Base-by-base conservation (phyloP, 2,888 invertebrate genomes). In the Drosophila dives region DNA sequence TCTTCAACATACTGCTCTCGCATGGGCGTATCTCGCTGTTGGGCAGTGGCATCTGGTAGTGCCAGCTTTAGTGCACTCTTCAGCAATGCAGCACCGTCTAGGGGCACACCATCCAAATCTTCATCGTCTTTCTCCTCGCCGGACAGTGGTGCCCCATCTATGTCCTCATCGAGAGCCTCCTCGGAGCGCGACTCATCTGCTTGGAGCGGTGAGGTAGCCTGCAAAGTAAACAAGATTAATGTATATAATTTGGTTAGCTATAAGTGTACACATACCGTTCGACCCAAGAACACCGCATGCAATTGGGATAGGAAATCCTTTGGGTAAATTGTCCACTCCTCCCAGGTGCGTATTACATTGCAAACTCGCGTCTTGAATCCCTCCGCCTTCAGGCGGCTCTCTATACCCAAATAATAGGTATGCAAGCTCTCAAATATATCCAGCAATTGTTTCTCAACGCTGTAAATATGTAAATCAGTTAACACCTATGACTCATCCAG, bases 301-400 rank as follows among this genome's bases (percentile, higher is more conserved):
- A 99, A 93, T 91, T 95, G 96, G 74, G 96, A 95, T 73, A 99
- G 94, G 93, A 97, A 97, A 80, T 99, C 98, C 67, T 97, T 96
- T 0, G 99, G 97, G 94, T 99, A 99, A 72, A 99, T 96, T 20
- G 97, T 96, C 96, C 98, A 98, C 92, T 99, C 99, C 92, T 99
- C 99, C 99, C 99, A 99, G 2, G 99, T 98, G 90, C 97, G 96
- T 92, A 99, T 95, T 84, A 98, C 97, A 89, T 97, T 95, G 92
- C 98, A 95, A 38, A 99, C 97, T 53, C 99, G 94, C 67, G 96
- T 95, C 91, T 98, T 98, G 93, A 99, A 98, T 40, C 98, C 98
- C 93, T 99, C 99, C n/a, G 98, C 98, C 94, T 98, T 98, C 63
- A 99, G 93, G 62, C 97, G 94, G 77, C 97, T 97, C 83, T 97